These are phyloP conservation scores for Toxotes lorentzi DNA, from an alignment of 2,797 vertebrate genomes.

Conservation along the genomic window DNA sequence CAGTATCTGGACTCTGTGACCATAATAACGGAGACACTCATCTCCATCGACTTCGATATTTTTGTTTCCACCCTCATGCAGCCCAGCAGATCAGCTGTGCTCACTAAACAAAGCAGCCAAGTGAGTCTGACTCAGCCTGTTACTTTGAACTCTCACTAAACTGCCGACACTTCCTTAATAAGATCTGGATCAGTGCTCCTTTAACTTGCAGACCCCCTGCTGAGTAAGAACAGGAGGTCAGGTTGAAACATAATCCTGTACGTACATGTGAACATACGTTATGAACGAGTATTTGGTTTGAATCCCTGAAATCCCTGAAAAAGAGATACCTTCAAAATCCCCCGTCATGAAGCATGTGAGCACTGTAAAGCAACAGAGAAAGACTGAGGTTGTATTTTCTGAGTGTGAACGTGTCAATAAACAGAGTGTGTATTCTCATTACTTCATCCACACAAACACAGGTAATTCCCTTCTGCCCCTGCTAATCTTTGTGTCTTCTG, in stretches of 20 bases:
- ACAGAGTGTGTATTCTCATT: not conserved
- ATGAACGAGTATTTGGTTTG: slow-evolving; percentile 1
- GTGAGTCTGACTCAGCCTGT: slow-evolving; percentile 14
- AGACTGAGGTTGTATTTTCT: not conserved
- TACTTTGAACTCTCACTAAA: slow-evolving; percentile 34
- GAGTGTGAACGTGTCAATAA: not conserved
- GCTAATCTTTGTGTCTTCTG: slow-evolving; percentile 3
- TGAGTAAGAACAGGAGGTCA: slow-evolving; percentile 37
- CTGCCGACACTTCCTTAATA: slow-evolving; percentile 41
- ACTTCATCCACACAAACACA: slow-evolving; percentile 1
- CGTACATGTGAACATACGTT: slow-evolving; percentile 10
- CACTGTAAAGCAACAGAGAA: not conserved
- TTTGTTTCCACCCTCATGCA: not conserved
- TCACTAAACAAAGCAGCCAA: slow-evolving; percentile 1
- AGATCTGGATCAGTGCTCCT: slow-evolving; percentile 54
- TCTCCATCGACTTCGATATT: not conserved
- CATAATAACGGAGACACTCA: slow-evolving; percentile 1
- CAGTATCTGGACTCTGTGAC: slow-evolving; percentile 4
- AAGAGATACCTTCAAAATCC: not conserved
- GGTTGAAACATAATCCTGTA: slow-evolving; percentile 7
- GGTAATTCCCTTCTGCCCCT: slow-evolving; percentile 21
- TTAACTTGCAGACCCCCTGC: slow-evolving; percentile 33
- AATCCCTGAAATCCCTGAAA: not conserved
- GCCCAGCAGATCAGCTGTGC: slow-evolving; percentile 14
- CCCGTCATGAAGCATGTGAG: not conserved